Base-by-base conservation (phyloP, 2,113 vertebrate genomes). In the Anarrhichthys ocellatus region DNA sequence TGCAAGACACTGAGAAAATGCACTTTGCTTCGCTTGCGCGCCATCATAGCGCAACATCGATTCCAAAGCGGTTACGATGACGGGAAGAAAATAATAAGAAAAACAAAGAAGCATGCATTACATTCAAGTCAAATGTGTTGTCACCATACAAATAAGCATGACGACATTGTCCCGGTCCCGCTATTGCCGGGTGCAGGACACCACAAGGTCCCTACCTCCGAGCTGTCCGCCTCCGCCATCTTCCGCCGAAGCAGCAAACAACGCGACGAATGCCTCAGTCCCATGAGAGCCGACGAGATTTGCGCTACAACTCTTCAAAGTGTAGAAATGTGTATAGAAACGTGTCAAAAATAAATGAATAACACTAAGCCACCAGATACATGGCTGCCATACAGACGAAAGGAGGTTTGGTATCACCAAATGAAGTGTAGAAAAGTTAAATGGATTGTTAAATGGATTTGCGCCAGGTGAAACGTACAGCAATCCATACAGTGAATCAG, bases 161-260 rank as follows among this genome's bases (percentile, higher is more conserved):
- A n/a, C 2, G 27, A 52, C n/a, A 61, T 14, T 27, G 75, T 34
- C 34, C 54, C 80, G 67, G 71, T 77, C 18, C 56, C 75, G 81
- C 44, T 61, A 29, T 24, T 46, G 18, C 68, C 75, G 81, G 66
- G 52, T 58, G 48, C 91, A 85, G 88, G 88, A 94, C 83, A 82
- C 20, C 83, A 82, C 82, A 87, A 89, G 87, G 77, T 86, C 85
- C 97, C 93, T 96, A 99, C 98, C 97, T 99, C 98, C 17, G 96
- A 91, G 95, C 90, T 96, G 92, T 99, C 97, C 80, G 96, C 95
- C 96, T 99, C 98, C 96, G 97, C 97, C 97, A 99, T 98, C 94
- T 98, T 99, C 96, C 97, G 97, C 96, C 97, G 94, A 50, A 99
- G 97, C 96, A 98, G 97, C 96, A 99, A 95, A 95, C 98, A 99